phyloP scores from a whole-genome alignment of 2,888 invertebrate genomes.

The Pristionchus entomophagus region DNA sequence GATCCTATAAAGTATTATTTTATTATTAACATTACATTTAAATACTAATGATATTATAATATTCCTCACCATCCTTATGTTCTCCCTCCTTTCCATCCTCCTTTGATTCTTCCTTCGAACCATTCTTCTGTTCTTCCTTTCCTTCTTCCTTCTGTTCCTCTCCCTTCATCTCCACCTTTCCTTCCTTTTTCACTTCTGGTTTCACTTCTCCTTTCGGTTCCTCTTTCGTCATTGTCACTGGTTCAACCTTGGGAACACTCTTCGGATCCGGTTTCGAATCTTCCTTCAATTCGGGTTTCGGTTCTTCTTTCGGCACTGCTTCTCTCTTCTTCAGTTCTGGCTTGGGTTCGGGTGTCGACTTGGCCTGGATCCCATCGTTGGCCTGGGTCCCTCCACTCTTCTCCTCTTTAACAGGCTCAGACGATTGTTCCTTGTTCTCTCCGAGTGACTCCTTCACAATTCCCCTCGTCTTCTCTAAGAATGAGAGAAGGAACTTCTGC shows the following conservation, averaged over 20 bases:
- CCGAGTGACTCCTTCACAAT: neutral
- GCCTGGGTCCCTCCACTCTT: neutral
- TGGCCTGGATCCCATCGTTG: neutral
- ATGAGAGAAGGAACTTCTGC: neutral
- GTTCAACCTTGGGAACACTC: neutral
- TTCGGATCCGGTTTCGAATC: neutral
- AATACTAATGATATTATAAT: neutral
- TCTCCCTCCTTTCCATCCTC: constrained; percentile 3
- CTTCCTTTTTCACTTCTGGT: neutral
- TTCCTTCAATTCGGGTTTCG: neutral
- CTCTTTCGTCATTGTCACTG: too few relatives aligned
- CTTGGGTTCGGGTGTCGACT: neutral
- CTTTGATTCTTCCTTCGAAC: neutral
- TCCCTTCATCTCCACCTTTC: too few relatives aligned
- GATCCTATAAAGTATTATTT: neutral
- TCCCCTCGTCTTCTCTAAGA: neutral
- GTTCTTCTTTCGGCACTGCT: neutral
- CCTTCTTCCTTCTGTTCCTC: neutral
- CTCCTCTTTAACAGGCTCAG: neutral
- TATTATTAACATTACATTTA: neutral
- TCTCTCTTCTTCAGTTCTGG: neutral
- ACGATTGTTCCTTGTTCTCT: constrained; percentile 17
- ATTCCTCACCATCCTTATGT: neutral
- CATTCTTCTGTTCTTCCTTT: constrained; percentile 1
- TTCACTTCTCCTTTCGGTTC: neutral